These are phyloP conservation scores for Zaprionus bogoriensis DNA, from an alignment of 2,888 invertebrate genomes.

Conservation along the genomic window DNA sequence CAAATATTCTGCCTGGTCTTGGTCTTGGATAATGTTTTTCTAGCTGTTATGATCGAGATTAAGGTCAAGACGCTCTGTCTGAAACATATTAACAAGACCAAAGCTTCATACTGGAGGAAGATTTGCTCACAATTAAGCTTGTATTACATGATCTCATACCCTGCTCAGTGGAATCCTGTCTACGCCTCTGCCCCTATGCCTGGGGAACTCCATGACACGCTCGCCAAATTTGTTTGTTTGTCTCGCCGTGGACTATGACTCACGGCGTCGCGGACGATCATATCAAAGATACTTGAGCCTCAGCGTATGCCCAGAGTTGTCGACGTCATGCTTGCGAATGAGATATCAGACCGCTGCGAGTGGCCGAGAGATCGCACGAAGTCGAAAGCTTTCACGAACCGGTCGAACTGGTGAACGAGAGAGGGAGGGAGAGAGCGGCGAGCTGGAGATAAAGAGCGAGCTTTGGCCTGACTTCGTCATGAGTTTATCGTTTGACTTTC, in stretches of 20 bases:
- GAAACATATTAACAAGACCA: no score
- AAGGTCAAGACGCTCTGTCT: no score
- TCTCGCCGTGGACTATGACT: slow-evolving; percentile 41
- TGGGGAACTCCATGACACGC: slow-evolving; percentile 68
- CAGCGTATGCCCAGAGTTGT: slow-evolving; percentile 1
- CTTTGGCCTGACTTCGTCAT: slow-evolving; percentile 63
- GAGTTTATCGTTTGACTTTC: slow-evolving; percentile 37
- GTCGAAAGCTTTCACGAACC: slow-evolving; percentile 32
- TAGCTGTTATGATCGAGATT: no score
- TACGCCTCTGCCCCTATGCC: slow-evolving; percentile 12
- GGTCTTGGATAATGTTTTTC: no score
- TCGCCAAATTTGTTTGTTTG: slow-evolving; percentile 32
- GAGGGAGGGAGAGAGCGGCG: slow-evolving; percentile 4
- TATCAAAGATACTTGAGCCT: neutral
- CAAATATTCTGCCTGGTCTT: no score
- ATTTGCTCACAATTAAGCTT: no score
- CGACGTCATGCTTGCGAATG: slow-evolving; percentile 61
- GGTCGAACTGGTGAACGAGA: slow-evolving; percentile 8
- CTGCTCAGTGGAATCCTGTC: no score
- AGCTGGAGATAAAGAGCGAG: slow-evolving; percentile 22
- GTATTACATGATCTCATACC: no score
- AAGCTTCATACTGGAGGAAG: no score
- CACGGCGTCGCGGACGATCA: slow-evolving; percentile 23
- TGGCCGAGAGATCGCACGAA: slow-evolving; percentile 14
- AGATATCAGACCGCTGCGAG: slow-evolving; percentile 9